Conservation (phyloP, 2,113 vertebrate genomes). For the Vulpes ferrilata region DNA sequence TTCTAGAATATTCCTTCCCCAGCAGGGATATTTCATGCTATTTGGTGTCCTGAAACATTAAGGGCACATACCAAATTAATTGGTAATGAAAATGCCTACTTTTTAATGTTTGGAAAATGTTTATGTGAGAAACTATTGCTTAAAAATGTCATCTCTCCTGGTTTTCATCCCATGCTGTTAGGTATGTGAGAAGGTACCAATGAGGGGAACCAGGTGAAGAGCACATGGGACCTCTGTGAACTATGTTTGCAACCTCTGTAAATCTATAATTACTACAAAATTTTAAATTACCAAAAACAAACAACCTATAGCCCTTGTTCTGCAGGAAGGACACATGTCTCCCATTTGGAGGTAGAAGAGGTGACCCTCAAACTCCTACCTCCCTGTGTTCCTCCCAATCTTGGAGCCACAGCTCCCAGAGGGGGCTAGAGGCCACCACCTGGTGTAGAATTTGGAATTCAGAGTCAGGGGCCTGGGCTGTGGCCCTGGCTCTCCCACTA, state of each 20-base stretch:
- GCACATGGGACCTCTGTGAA: not conserved
- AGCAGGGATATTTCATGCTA: not conserved
- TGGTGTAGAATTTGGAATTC: not conserved
- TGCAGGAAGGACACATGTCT: not conserved
- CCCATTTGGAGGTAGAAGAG: not conserved
- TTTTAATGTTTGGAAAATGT: not conserved
- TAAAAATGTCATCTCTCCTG: not conserved
- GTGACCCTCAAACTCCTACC: not conserved
- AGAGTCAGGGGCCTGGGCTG: not conserved
- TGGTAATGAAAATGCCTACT: not conserved
- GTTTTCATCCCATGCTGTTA: not conserved
- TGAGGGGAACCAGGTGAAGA: not conserved
- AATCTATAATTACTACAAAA: not conserved
- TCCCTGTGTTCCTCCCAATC: not conserved
- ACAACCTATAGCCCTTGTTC: not conserved
- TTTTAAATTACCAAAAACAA: not conserved
- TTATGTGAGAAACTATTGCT: not conserved
- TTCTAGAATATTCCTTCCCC: not conserved
- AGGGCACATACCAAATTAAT: not conserved
- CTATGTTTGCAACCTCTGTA: not conserved
- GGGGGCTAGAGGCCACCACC: not conserved
- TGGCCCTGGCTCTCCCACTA: not conserved
- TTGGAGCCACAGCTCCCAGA: not conserved
- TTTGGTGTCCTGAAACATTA: not conserved
- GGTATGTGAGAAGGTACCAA: not conserved